Evolutionary conservation across 2,113 vertebrate species (phyloP).

Genomic region (Chlamydotis undulata): DNA sequence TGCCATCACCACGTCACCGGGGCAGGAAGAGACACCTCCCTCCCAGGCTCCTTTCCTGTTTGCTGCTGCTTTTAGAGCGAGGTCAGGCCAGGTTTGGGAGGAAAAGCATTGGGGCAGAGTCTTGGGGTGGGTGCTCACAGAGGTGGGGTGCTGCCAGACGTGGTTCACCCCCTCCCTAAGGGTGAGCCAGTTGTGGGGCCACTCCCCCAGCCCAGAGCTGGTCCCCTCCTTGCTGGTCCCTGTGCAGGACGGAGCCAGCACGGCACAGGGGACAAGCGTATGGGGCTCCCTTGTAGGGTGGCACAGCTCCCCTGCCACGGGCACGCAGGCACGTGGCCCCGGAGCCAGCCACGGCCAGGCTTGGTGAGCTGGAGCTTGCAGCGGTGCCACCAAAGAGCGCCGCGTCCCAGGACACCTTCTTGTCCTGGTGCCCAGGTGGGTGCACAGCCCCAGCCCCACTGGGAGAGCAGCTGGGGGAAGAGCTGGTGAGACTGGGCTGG

Average conservation of each 20-base stretch:
- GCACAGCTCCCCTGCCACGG: neutral
- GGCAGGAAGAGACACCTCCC: slow-evolving; percentile 58
- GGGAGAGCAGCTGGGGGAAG: neutral
- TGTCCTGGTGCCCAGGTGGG: neutral
- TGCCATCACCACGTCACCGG: neutral
- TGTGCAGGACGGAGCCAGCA: neutral
- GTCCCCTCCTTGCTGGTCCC: neutral
- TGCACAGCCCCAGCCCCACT: neutral
- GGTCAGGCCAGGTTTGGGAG: neutral
- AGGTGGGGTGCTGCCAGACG: neutral
- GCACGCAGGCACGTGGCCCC: accelerated
- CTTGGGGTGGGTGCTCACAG: neutral
- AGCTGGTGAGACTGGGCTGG: neutral
- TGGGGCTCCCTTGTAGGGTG: accelerated
- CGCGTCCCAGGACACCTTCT: neutral
- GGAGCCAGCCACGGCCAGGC: neutral
- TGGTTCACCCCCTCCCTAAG: neutral
- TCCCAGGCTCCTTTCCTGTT: slow-evolving; percentile 60
- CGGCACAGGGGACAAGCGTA: accelerated
- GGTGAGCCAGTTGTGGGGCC: neutral
- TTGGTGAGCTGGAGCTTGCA: neutral
- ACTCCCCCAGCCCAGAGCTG: neutral
- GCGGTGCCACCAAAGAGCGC: neutral
- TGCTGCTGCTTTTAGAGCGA: slow-evolving; percentile 47
- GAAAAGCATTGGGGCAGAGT: neutral